Evolutionary conservation across 1,140 invertebrate species (phyloP).

Genomic region (Hetaerina americana): DNA sequence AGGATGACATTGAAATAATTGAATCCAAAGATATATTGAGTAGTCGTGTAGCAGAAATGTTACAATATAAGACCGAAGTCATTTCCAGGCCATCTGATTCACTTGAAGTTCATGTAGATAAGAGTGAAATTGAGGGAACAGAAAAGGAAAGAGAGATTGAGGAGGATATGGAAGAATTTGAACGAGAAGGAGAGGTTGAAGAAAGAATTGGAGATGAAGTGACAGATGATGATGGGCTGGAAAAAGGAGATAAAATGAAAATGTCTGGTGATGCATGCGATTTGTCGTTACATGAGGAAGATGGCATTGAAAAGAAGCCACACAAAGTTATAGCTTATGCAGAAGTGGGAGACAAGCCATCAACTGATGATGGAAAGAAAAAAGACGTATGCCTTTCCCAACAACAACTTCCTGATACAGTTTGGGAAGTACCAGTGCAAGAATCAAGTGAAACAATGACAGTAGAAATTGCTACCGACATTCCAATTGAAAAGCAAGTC

Average conservation of each 20-base stretch:
- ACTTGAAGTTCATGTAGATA: conserved; percentile 35
- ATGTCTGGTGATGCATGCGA: neutral
- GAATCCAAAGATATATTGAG: conserved; percentile 15
- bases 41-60: conserved; percentile 16
- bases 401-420: conserved; percentile 41
- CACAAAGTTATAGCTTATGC: too few relatives aligned
- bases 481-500: conserved; percentile 23
- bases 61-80: conserved; percentile 24
- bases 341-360: neutral
- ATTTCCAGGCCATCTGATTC: conserved; percentile 29
- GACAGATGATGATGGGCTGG: conserved; percentile 9
- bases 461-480: conserved; percentile 22
- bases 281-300: conserved; percentile 2
- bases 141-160: conserved; percentile 31
- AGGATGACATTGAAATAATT: conserved; percentile 12
- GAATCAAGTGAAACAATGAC: conserved; percentile 22
- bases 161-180: conserved; percentile 23
- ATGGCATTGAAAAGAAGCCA: neutral
- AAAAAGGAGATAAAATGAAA: conserved; percentile 12
- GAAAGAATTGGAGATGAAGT: conserved; percentile 9
- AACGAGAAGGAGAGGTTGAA: conserved; percentile 19
- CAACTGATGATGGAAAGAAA: neutral
- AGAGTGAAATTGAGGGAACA: conserved; percentile 34
- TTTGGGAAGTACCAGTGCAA: conserved; percentile 49
- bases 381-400: conserved; percentile 13